Evolutionary conservation across 1,140 invertebrate species (phyloP).

Genomic region (Calephelis nemesis): DNA sequence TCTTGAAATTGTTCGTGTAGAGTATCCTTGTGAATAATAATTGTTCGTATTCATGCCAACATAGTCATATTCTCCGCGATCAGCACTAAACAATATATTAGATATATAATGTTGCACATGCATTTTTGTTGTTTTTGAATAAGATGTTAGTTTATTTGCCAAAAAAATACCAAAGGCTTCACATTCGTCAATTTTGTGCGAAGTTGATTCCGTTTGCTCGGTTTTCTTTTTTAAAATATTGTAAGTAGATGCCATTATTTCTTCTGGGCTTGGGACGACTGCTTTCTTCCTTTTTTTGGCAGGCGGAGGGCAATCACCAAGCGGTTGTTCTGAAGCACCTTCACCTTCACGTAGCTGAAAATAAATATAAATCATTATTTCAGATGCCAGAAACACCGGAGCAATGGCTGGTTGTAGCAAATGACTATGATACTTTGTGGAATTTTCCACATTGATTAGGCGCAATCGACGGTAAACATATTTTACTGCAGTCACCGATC

Average conservation of each 20-base stretch:
- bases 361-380: slow-evolving; percentile 28
- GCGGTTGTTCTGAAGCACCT: slow-evolving; percentile 21
- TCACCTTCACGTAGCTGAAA: neutral
- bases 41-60: slow-evolving; percentile 19
- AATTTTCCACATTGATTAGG: slow-evolving; percentile 26
- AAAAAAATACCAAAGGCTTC: slow-evolving; percentile 22
- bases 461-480: slow-evolving; percentile 26
- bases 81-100: slow-evolving; percentile 33
- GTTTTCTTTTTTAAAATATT: slow-evolving; percentile 30
- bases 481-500: slow-evolving; percentile 20
- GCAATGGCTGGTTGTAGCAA: slow-evolving; percentile 29
- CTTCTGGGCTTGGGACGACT: slow-evolving; percentile 26
- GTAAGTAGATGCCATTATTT: slow-evolving; percentile 29
- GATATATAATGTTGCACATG: slow-evolving; percentile 24
- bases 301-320: slow-evolving; percentile 28
- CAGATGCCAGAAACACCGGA: slow-evolving; percentile 34
- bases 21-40: slow-evolving; percentile 22
- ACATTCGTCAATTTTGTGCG: slow-evolving; percentile 20
- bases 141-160: slow-evolving; percentile 31
- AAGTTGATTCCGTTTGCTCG: slow-evolving; percentile 27
- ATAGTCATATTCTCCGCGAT: slow-evolving; percentile 35
- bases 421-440: slow-evolving; percentile 16
- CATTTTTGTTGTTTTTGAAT: slow-evolving; percentile 28
- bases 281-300: slow-evolving; percentile 27
- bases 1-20: slow-evolving; percentile 28